These are phyloP conservation scores for Seladonia tumulorum DNA, from an alignment of 2,888 invertebrate genomes.

Conservation along the genomic window DNA sequence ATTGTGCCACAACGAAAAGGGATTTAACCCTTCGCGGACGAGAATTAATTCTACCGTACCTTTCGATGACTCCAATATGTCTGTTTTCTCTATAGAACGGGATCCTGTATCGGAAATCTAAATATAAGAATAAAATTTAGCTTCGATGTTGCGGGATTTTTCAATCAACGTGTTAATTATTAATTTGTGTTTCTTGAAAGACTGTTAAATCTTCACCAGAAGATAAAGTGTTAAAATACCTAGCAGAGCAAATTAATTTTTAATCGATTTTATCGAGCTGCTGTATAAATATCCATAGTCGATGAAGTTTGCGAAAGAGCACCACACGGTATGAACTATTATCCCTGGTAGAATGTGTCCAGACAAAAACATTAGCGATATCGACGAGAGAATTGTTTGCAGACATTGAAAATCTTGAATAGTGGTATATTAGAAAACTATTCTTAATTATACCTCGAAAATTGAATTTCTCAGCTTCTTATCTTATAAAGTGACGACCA, in stretches of 20 bases:
- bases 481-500: not conserved
- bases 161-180: not conserved
- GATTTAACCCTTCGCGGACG: no score
- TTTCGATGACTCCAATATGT: not conserved
- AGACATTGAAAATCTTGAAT: not conserved
- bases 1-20: not conserved
- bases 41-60: not conserved
- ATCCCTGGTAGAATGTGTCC: not conserved
- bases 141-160: not conserved
- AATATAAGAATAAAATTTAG: not conserved
- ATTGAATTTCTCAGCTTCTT: not conserved
- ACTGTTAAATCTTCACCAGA: not conserved
- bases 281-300: constrained; percentile 1
- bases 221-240: not conserved
- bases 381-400: not conserved
- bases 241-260: not conserved
- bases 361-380: not conserved
- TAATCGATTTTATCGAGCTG: not conserved
- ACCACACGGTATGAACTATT: constrained; percentile 30
- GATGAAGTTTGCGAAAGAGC: constrained; percentile 43
- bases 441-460: not conserved
- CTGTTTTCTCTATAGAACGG: not conserved
- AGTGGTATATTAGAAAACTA: not conserved
- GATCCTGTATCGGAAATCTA: no score
- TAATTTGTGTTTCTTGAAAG: not conserved